These are phyloP conservation scores for Neelides sp. DNA, from an alignment of 1,140 invertebrate species.

Conservation along the genomic window DNA sequence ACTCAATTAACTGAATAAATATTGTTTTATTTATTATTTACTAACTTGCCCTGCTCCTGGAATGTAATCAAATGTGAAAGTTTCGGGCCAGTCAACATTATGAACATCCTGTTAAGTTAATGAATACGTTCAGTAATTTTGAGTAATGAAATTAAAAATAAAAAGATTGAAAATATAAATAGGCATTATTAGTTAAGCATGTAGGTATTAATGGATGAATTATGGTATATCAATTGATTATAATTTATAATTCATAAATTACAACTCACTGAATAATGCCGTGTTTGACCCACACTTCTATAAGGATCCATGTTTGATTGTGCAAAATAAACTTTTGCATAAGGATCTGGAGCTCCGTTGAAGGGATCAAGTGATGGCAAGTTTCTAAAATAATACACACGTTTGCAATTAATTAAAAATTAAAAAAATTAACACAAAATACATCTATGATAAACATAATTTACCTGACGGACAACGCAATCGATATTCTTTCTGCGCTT, in stretches of 20 bases:
- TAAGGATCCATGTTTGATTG: background rate
- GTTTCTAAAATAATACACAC: background rate
- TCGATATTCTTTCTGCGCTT: background rate
- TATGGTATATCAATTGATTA: no score
- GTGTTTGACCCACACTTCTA: background rate
- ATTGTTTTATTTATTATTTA: background rate
- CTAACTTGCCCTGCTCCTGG: constrained; percentile 1
- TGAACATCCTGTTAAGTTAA: no score
- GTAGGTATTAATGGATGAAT: no score
- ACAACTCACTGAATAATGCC: background rate
- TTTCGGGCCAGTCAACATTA: constrained; percentile 7
- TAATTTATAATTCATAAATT: no score
- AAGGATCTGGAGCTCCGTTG: constrained; percentile 10
- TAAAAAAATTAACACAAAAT: background rate
- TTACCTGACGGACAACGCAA: constrained; percentile 5
- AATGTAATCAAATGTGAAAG: background rate
- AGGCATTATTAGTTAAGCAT: no score
- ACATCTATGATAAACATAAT: background rate
- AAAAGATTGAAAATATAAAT: no score
- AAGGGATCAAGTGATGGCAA: constrained; percentile 6
- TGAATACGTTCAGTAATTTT: no score
- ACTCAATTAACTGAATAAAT: no score
- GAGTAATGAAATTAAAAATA: no score
- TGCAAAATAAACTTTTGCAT: constrained; percentile 2
- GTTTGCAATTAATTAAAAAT: no score